A percentile compares a stretch with the other conserved stretches of the same genome.
Evolutionary conservation across 2,888 invertebrate species (phyloP).

Genomic region (Hydraecia micacea): DNA sequence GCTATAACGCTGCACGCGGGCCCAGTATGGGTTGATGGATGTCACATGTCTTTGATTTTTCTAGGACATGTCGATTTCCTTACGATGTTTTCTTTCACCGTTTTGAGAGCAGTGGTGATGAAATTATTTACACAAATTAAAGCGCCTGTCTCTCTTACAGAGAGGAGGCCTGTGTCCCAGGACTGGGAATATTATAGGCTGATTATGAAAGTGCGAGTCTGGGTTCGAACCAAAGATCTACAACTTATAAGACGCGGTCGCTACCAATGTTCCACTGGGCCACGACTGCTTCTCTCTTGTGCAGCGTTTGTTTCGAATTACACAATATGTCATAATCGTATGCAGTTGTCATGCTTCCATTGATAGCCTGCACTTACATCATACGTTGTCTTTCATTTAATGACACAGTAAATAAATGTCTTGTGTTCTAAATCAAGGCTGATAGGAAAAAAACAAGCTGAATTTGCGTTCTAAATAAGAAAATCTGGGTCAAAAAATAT

Average conservation of each 20-base stretch:
- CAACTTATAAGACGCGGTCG: neutral
- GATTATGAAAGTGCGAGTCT: neutral
- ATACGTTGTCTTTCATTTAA: neutral
- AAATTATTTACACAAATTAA: neutral
- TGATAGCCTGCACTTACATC: neutral
- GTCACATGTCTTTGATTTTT: neutral
- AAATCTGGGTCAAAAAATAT: constrained; percentile 33
- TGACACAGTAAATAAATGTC: constrained; percentile 3
- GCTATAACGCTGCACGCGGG: neutral
- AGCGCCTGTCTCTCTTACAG: neutral
- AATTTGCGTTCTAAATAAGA: neutral
- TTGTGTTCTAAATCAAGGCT: neutral
- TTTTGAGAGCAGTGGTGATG: neutral
- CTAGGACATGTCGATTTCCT: neutral
- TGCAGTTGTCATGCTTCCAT: constrained; percentile 14
- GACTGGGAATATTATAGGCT: neutral
- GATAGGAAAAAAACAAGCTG: constrained; percentile 2
- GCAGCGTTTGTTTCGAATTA: constrained; percentile 23
- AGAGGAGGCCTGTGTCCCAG: neutral
- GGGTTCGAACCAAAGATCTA: neutral
- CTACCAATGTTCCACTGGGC: neutral
- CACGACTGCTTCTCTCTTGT: neutral
- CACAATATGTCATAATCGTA: constrained; percentile 11
- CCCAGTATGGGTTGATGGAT: neutral
- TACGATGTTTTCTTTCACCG: neutral